A percentile compares a stretch with the other conserved stretches of the same genome.
Conservation (phyloP, 2,888 invertebrate species). For the Drosophila quinaria region DNA sequence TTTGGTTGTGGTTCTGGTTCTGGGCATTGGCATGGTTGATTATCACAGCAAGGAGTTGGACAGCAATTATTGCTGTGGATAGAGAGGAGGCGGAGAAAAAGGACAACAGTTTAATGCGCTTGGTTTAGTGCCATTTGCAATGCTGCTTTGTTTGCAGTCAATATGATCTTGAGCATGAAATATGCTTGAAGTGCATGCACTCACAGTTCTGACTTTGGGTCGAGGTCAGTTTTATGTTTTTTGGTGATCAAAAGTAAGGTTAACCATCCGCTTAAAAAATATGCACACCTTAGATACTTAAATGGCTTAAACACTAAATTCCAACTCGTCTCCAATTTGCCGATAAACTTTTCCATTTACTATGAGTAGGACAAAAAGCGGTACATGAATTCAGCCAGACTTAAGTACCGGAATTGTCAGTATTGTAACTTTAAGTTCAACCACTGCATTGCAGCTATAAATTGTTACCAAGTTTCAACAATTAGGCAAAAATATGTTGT, state of each 20-base stretch:
- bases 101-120: conserved; percentile 44
- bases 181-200: conserved; percentile 58
- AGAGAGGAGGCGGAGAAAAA: background rate
- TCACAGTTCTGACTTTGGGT: conserved; percentile 7
- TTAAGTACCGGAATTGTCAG: conserved; percentile 9
- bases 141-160: conserved; percentile 52
- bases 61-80: conserved; percentile 57
- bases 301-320: conserved; percentile 1
- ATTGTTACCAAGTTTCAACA: conserved; percentile 71
- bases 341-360: conserved; percentile 52
- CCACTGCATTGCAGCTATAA: conserved; percentile 73
- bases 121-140: conserved; percentile 58
- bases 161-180: conserved; percentile 65
- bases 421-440: conserved; percentile 31
- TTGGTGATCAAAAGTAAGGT: conserved; percentile 23
- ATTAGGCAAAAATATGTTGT: conserved; percentile 71
- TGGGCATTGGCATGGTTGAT: conserved; percentile 47
- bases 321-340: conserved; percentile 34
- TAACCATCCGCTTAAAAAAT: conserved; percentile 38
- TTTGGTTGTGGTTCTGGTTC: conserved; percentile 17
- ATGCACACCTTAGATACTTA: conserved; percentile 43
- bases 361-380: conserved; percentile 7
- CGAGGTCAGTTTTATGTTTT: conserved; percentile 5
- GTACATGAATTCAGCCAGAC: background rate
- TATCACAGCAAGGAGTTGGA: conserved; percentile 60